Conservation (phyloP, 2,888 invertebrate genomes). For the Chaetoderma sp. region DNA sequence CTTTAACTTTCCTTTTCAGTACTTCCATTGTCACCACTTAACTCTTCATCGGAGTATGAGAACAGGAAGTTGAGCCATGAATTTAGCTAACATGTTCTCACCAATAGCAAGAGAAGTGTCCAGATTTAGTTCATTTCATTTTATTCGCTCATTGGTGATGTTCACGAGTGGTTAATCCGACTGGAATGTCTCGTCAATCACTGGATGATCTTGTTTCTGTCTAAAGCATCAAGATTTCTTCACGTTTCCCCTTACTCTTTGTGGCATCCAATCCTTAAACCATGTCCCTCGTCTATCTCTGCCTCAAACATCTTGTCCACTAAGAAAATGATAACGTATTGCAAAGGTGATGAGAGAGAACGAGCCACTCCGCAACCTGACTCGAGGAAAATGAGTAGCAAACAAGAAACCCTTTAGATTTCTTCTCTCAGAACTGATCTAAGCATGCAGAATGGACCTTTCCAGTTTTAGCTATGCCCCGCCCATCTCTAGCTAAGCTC, state of each 20-base stretch:
- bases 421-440: conserved; percentile 15
- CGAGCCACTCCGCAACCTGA: conserved; percentile 12
- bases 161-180: too few species aligned
- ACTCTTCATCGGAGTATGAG: too few species aligned
- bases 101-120: too few species aligned
- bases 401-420: conserved; percentile 12
- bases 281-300: not conserved
- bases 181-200: not conserved
- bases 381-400: conserved; percentile 2
- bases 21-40: not conserved
- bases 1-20: not conserved
- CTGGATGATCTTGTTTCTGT: not conserved
- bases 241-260: not conserved
- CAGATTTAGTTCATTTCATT: too few species aligned
- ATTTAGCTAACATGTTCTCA: too few species aligned
- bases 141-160: too few species aligned
- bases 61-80: too few species aligned
- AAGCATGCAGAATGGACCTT: conserved; percentile 2
- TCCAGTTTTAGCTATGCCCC: too few species aligned
- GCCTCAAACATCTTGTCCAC: conserved; percentile 4
- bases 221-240: not conserved
- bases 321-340: conserved; percentile 5
- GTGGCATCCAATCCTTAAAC: not conserved
- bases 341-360: conserved; percentile 9
- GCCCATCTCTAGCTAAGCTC: too few species aligned